phyloP scores from a whole-genome alignment of 2,797 vertebrate genomes.

The Mastacembelus armatus region DNA sequence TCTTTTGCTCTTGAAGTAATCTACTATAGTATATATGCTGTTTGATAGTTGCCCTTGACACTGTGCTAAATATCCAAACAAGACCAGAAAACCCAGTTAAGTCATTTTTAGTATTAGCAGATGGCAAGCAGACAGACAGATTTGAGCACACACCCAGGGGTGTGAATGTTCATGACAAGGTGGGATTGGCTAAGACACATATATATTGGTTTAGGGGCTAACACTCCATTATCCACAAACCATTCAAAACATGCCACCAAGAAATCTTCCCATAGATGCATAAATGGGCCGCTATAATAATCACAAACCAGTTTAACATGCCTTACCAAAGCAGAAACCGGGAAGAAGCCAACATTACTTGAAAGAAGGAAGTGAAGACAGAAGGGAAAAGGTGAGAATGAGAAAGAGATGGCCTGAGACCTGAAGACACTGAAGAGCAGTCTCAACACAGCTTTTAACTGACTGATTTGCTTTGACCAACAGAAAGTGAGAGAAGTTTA shows the following conservation, averaged over 20 bases:
- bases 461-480: conserved; percentile 5
- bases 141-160: conserved; percentile 39
- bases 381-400: conserved; percentile 3
- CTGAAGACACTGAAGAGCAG: conserved; percentile 12
- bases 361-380: conserved; percentile 15
- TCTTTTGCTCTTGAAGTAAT: neutral
- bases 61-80: neutral
- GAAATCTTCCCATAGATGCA: conserved; percentile 18
- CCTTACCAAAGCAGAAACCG: conserved; percentile 11
- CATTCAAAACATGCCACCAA: conserved; percentile 21
- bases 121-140: conserved; percentile 6
- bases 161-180: conserved; percentile 43
- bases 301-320: conserved; percentile 61
- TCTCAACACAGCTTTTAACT: neutral
- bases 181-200: conserved; percentile 24
- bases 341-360: conserved; percentile 12
- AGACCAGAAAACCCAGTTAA: neutral
- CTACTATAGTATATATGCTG: neutral
- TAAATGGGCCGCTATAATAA: conserved; percentile 1
- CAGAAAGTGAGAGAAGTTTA: neutral
- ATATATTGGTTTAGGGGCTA: conserved; percentile 33
- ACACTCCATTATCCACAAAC: conserved; percentile 18
- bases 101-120: neutral
- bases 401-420: conserved; percentile 4
- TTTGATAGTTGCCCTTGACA: neutral